Base-by-base conservation (phyloP, 53 echinoderm and acorn worm species). In the Arbacia lixula region DNA sequence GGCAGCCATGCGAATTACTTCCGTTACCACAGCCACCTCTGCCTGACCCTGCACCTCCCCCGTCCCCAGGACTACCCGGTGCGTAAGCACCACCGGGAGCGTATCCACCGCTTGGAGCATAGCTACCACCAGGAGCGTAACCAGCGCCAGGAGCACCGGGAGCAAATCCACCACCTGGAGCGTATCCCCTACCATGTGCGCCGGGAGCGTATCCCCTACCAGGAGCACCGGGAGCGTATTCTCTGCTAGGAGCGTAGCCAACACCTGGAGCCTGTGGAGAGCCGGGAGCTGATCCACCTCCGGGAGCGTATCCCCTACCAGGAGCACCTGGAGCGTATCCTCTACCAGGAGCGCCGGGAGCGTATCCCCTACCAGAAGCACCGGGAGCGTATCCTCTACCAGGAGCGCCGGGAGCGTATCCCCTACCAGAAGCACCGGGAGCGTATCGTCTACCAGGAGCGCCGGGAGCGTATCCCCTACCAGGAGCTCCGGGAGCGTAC, bases 211-310 rank as follows among this genome's bases (percentile, higher is more conserved):
- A 46, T 12, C 69, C 69, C 12, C 40, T 43, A 43, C 41, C 22
- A 12, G 69, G 69, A n/a, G 29, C 42, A 27, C 27, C 46, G 3
- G 69, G 69, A 69, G 69, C 69, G 29, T 69, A 69, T n/a, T 43
- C 69, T 26, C 39, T 42, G 35, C 2, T 42, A 0, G 68, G 68
- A 26, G 69, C 36, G 17, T 69, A 33, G 41, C 56, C 56, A 56
- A 34, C 63, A 1, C 63, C 63, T 12, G 63, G 63, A 35, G 63
- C 34, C 31, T 35, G 63, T 32, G 63, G 63, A 22, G 31, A 63
- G 14, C 32, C 32, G n/a, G 63, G 63, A 22, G 63, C 63, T 36
- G 66, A n/a, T 5, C 36, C 36, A 36, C 20, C 66, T 22, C 38
- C 36, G 6, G 66, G 66, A 37, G 36, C 20, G 66, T 24, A n/a